Base-by-base conservation (phyloP, 2,797 vertebrate species). In the Carapus acus region DNA sequence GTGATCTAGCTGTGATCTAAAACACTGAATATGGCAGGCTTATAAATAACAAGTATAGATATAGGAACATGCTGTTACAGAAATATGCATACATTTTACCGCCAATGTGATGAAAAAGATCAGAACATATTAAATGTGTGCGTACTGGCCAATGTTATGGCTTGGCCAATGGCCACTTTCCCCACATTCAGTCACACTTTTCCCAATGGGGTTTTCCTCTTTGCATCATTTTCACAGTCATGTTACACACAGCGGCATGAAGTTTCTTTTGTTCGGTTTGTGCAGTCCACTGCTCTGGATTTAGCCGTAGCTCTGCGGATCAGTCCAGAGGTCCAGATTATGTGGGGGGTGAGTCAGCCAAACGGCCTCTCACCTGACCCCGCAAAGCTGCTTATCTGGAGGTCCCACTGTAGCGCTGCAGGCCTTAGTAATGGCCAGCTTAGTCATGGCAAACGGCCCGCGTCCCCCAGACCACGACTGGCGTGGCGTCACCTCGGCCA, bases 301-400 rank as follows among this genome's bases (percentile, higher is more conserved):
- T 65, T 67, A 62, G 43, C 24, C 39, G 22, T 24, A 62, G 50
- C 62, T 67, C 48, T 51, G 43, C 38, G 50, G 56, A 37, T 67
- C 56, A 65, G 66, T 78, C 53, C 72, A 75, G 62, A 62, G 58
- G 73, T 79, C 70, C 62, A 65, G 77, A 76, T 81, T 77, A 80
- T 80, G 68, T 61, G 4, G n/a, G n/a, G n/a, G 56, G 60, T 44
- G 46, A 68, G 42, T 37, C 43, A 38, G 50, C 45, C 62, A 53
- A 51, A 34, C 37, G 9, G 54, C 34, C 53, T 67, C 74, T 74
- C 77, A 80, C 73, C 81, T 77, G 79, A 81, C 69, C 61, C 38
- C 62, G 34, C 24, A 78, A 81, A 82, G 77, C 81, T 74, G 58
- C 67, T 82, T 79, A 81, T 79, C 73, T 67, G 18, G 21, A 33